These are phyloP conservation scores for Cheilosia vulpina DNA, from an alignment of 2,888 invertebrate species.

Conservation along the genomic window DNA sequence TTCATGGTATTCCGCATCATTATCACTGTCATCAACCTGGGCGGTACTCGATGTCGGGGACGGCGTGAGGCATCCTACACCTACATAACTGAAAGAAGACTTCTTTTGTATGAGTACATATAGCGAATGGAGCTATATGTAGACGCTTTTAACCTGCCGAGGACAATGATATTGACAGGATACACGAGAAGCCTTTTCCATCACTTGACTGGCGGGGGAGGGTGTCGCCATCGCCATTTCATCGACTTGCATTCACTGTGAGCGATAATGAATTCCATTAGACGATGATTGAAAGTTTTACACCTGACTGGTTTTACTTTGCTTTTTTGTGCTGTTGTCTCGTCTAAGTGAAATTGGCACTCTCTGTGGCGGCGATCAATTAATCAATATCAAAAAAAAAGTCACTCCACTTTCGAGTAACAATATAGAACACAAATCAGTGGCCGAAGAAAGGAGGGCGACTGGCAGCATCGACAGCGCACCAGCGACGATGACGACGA, in stretches of 20 bases:
- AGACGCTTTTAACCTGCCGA: conserved; percentile 41
- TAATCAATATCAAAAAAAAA: conserved; percentile 68
- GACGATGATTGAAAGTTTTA: conserved; percentile 73
- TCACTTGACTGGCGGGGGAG: not conserved
- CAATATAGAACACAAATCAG: conserved; percentile 56
- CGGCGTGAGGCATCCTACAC: not conserved
- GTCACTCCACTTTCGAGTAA: conserved; percentile 37
- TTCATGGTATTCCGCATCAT: conserved; percentile 74
- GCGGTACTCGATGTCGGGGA: not conserved
- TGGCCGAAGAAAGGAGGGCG: conserved; percentile 15
- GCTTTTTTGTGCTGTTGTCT: not conserved
- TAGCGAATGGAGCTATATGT: conserved; percentile 19
- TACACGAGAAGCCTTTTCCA: conserved; percentile 58
- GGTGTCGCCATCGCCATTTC: conserved; percentile 11
- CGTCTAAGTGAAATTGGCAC: conserved; percentile 58
- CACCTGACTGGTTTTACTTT: conserved; percentile 57
- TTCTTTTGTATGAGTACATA: conserved; percentile 12
- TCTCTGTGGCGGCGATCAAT: conserved; percentile 55
- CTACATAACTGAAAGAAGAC: not conserved
- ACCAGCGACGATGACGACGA: not conserved
- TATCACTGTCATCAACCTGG: conserved; percentile 44
- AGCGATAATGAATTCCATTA: conserved; percentile 71
- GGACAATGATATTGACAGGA: conserved; percentile 58
- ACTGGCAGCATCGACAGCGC: not conserved
- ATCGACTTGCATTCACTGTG: conserved; percentile 33